Conservation (phyloP, 2,113 vertebrate species). For the Forbesichthys papilliferus region DNA sequence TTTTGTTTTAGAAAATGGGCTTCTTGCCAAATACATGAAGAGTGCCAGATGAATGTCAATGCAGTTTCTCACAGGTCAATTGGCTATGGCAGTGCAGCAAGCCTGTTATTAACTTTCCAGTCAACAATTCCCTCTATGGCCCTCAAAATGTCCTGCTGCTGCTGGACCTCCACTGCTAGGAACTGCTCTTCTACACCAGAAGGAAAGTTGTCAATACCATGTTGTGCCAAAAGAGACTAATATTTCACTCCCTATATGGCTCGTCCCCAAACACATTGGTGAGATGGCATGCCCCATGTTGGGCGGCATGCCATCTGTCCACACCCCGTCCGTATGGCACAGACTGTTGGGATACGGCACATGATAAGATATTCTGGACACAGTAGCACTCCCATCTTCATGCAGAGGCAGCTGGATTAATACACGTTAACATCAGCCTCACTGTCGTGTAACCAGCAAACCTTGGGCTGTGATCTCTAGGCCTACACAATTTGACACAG, state of each 20-base stretch:
- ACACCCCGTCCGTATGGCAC: background rate
- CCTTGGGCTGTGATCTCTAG: background rate
- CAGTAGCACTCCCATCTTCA: no score
- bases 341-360: background rate
- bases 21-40: no score
- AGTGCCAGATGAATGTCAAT: no score
- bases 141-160: background rate
- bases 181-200: background rate
- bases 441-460: background rate
- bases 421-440: background rate
- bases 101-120: no score
- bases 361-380: background rate
- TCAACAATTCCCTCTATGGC: slow-evolving; percentile 6
- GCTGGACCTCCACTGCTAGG: background rate
- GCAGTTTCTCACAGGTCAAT: no score
- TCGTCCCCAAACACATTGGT: slow-evolving; percentile 3
- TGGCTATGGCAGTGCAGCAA: no score
- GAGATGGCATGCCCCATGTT: background rate
- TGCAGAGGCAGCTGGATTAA: background rate
- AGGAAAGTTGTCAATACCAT: slow-evolving; percentile 5
- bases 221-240: slow-evolving; percentile 1
- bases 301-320: background rate
- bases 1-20: no score
- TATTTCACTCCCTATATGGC: background rate
- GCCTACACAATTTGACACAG: no score